Base-by-base conservation (phyloP, 2,888 invertebrate genomes). In the Drosophila incognita region DNA sequence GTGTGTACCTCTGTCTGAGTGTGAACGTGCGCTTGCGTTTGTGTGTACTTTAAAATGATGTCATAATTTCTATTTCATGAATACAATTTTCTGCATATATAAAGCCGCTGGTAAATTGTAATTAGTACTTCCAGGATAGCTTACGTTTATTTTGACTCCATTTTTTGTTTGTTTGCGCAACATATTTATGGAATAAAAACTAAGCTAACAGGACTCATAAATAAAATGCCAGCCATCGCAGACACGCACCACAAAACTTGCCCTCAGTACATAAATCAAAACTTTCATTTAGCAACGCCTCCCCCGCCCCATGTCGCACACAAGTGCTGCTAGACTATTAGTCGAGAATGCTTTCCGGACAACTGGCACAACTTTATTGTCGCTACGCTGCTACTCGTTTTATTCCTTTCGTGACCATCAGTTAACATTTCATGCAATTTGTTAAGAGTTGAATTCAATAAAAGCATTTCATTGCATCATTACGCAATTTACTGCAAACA, bases 191-290 rank as follows among this genome's bases (percentile, higher is more conserved):
- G 49, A 33, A 58, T 51, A 51, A 38, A 29, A 38, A 27, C 36
- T 24, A 38, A 48, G 35, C 53, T 69, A 76, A 68, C 68, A 81
- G 69, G 69, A 74, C 67, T 78, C 87, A 80, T 87, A 84, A 82
- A 84, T 87, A 87, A 87, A 83, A 76, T 74, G 59, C 63, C 73
- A 59, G 51, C 36, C 15, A 57, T 46, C 57, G 51, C 74, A 78
- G 71, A 81, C 87, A 85, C 79, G 85, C 76, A 81, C 73, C 76
- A 76, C 69, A 67, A 73, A 82, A 72, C 76, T 85, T 79, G 64
- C 29, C 63, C 40, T 21, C 76, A 81, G 81, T 77, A 63, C 81
- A 84, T 84, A 87, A 87, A 87, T 84, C 87, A 84, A 65, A 82
- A 74, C 73, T 79, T 64, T 69, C 73, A 56, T 36, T 51, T 36